These are phyloP conservation scores for Tragelaphus scriptus DNA, from an alignment of 2,113 vertebrate genomes.

Conservation along the genomic window DNA sequence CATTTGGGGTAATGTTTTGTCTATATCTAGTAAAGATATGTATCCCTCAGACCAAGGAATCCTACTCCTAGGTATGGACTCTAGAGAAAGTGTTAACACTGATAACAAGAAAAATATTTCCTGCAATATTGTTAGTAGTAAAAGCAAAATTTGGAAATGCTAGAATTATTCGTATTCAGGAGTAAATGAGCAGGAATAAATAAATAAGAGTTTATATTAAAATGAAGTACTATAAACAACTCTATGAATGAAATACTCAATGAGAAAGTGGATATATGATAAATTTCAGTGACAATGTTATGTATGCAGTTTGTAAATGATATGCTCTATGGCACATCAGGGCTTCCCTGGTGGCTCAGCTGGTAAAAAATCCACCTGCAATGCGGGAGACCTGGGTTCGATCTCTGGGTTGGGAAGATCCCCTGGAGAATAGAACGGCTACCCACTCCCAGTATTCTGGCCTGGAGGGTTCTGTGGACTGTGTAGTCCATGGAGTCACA, in stretches of 20 bases:
- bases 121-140: neutral
- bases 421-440: neutral
- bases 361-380: neutral
- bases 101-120: neutral
- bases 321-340: neutral
- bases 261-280: neutral
- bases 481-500: neutral
- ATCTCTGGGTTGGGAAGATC: neutral
- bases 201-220: neutral
- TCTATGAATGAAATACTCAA: neutral
- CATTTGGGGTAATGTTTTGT: neutral
- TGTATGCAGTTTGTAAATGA: neutral
- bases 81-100: neutral
- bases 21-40: neutral
- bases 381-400: neutral
- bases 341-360: neutral
- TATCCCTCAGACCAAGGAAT: neutral
- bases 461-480: neutral
- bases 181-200: neutral
- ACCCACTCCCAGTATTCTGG: neutral
- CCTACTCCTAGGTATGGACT: neutral
- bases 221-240: neutral
- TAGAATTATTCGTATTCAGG: neutral
- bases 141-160: neutral
- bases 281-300: neutral